These are phyloP conservation scores for Noturus placidus DNA, from an alignment of 2,113 vertebrate genomes.

Conservation along the genomic window DNA sequence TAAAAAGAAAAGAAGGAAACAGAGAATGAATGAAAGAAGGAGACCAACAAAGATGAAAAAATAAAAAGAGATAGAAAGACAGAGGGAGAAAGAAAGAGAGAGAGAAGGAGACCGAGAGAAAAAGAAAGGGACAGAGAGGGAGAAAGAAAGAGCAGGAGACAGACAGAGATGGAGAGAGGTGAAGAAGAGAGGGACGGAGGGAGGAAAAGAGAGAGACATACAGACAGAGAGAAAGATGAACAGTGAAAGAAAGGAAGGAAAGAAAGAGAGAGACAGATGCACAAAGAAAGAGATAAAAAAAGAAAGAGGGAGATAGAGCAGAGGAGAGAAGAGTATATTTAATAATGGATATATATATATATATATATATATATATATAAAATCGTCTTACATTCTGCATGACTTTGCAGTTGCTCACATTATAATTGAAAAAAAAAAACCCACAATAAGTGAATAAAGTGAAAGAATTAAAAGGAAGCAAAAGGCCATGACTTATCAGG, in stretches of 20 bases:
- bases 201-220: neutral
- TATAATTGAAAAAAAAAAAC: neutral
- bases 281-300: neutral
- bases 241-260: neutral
- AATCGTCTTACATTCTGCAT: neutral
- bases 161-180: neutral
- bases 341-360: neutral
- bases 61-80: neutral
- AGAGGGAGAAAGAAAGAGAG: no score
- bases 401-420: neutral
- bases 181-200: neutral
- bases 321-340: neutral
- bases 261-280: no score
- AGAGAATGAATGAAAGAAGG: neutral
- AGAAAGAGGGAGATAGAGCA: neutral
- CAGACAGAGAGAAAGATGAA: accelerated
- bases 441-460: no score
- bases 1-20: neutral
- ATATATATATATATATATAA: neutral
- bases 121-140: neutral
- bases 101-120: neutral
- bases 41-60: neutral
- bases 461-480: neutral
- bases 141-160: neutral
- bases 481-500: neutral